phyloP scores from a whole-genome alignment of 2,888 invertebrate species.

The Platycheirus albimanus region DNA sequence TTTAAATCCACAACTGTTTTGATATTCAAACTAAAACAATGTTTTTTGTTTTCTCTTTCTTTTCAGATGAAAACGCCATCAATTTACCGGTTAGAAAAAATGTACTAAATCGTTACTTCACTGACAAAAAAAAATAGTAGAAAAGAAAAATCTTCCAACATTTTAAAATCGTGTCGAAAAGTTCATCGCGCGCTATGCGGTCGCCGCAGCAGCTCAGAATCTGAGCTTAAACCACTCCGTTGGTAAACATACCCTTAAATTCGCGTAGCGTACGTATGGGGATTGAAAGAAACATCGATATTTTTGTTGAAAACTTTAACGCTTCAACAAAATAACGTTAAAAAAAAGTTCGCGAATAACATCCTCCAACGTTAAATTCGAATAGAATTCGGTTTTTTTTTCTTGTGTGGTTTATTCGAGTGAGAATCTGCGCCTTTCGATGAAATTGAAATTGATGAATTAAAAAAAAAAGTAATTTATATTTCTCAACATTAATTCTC shows the following conservation, averaged over 20 bases:
- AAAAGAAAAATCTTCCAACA: slow-evolving; percentile 24
- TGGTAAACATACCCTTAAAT: slow-evolving; percentile 21
- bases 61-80: slow-evolving; percentile 60
- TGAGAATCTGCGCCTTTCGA: background rate
- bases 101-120: slow-evolving; percentile 48
- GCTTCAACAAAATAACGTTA: slow-evolving; percentile 17
- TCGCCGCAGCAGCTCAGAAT: slow-evolving; percentile 62
- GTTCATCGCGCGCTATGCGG: slow-evolving; percentile 64
- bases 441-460: slow-evolving; percentile 9
- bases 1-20: too few species aligned
- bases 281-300: too few species aligned
- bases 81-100: slow-evolving; percentile 43
- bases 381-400: slow-evolving; percentile 46
- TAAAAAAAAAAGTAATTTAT: slow-evolving; percentile 8
- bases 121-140: background rate
- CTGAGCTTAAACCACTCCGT: slow-evolving; percentile 25
- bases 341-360: slow-evolving; percentile 3
- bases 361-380: slow-evolving; percentile 29
- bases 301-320: too few species aligned
- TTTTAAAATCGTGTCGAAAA: slow-evolving; percentile 60
- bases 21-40: too few species aligned
- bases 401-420: slow-evolving; percentile 28
- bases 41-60: slow-evolving; percentile 32
- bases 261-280: slow-evolving; percentile 46
- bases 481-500: slow-evolving; percentile 43